These are phyloP conservation scores for Drosophila nikananu DNA, from an alignment of 1,140 invertebrate genomes.

Conservation along the genomic window DNA sequence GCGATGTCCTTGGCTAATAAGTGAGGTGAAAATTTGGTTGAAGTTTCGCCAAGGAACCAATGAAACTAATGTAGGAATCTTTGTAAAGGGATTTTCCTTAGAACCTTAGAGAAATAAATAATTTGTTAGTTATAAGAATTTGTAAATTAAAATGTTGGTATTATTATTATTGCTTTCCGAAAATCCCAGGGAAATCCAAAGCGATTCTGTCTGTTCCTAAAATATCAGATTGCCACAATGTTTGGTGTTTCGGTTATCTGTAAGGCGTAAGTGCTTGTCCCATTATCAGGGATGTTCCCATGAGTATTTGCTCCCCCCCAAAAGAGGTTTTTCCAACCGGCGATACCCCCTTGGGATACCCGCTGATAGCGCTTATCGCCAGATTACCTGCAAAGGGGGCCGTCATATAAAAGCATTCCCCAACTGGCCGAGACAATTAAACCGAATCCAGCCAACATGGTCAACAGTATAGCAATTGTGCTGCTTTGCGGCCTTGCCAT, in stretches of 20 bases:
- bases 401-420: constrained; percentile 17
- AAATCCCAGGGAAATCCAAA: background rate
- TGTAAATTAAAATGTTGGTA: too few relatives aligned
- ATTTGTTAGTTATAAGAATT: background rate
- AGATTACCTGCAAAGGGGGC: constrained; percentile 6
- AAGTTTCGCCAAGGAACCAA: background rate
- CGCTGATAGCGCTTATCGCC: constrained; percentile 27
- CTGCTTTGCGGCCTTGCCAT: constrained; percentile 4
- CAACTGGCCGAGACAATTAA: background rate
- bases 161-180: background rate
- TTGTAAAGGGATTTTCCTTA: background rate
- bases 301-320: background rate
- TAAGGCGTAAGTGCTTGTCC: background rate
- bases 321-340: constrained; percentile 8
- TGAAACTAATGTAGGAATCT: too few relatives aligned
- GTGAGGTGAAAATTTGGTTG: background rate
- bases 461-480: constrained; percentile 15
- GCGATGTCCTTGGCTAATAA: constrained; percentile 5
- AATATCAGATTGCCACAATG: background rate
- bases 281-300: constrained; percentile 20
- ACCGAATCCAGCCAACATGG: constrained; percentile 3
- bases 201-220: background rate
- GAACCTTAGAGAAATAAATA: background rate
- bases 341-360: constrained; percentile 13
- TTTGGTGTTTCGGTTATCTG: constrained; percentile 7